Base-by-base conservation (phyloP, 2,888 invertebrate species). In the Cyclophora punctaria region DNA sequence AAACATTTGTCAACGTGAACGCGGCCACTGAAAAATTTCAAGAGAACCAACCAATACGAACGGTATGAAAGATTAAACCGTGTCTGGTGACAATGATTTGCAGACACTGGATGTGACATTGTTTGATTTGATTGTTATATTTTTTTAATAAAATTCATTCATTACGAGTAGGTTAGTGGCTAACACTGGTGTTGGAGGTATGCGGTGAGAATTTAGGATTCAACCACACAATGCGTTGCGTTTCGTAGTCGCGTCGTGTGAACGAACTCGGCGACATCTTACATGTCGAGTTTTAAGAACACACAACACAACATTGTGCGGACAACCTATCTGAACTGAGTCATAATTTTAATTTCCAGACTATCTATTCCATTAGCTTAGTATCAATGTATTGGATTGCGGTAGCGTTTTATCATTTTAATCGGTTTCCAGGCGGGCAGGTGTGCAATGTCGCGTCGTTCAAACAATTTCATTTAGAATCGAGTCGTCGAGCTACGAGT, bases 321-420 rank as follows among this genome's bases (percentile, higher is more conserved):
- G 20, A 20, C 20, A 20, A 20, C 20, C 20, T 20, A 20, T 20
- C 2, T 20, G 20, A 20, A 20, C 20, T 20, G 1, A 20, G 20
- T 20, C 20, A 20, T 20, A 20, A 20, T 20, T 20, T 20, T 20
- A 20, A 20, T 20, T 20, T 20, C 20, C 20, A 20, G 20, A 20
- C 20, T 20, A 34, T 47, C 35, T 41, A 20, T 53, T 71, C 70
- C 40, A 65, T 58, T 34, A 45, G 3, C 7, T 40, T 47, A 47
- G 56, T 44, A 46, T 53, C 52, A 33, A 7, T 48, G 45, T 51
- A 44, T 45, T 56, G 66, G 67, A 63, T 51, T 48, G 57, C 52
- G 60, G 66, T 72, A 69, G 66, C 79, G 73, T 73, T 82, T 80
- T 77, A 81, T 82, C 80, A 82, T 80, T 79, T 81, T 82, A 81